A percentile compares a stretch with the other conserved stretches of the same genome.
Conservation (phyloP, 2,113 vertebrate genomes). For the Platichthys stellatus region DNA sequence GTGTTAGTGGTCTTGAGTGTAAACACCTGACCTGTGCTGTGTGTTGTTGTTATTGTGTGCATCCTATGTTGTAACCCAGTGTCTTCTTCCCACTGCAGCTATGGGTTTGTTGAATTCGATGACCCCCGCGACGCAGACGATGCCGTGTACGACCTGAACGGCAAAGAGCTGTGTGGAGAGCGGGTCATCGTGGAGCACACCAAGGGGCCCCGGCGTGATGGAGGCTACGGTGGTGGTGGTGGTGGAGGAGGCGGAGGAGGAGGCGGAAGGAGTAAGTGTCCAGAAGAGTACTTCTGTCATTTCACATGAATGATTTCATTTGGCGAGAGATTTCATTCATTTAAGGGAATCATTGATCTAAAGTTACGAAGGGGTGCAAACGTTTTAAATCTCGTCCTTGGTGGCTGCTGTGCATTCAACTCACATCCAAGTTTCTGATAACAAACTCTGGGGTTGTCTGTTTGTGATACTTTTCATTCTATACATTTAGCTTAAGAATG, state of each 20-base stretch:
- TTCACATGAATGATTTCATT: constrained; percentile 26
- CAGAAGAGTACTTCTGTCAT: not conserved
- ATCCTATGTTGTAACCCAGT: not conserved
- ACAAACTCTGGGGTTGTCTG: not conserved
- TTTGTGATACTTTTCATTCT: no score
- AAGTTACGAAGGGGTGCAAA: constrained; percentile 16
- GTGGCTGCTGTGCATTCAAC: constrained; percentile 73
- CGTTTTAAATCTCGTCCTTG: constrained; percentile 61
- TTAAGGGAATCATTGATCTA: constrained; percentile 34
- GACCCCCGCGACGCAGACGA: constrained; percentile 96
- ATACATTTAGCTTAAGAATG: no score
- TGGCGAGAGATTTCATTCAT: constrained; percentile 41
- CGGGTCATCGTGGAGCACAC: constrained; percentile 85
- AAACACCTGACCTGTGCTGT: no score
- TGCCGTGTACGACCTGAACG: constrained; percentile 96
- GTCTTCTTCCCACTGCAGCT: constrained; percentile 74
- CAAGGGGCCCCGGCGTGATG: constrained; percentile 88
- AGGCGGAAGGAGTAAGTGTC: constrained; percentile 89
- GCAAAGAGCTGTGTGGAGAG: constrained; percentile 96
- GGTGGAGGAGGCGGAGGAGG: no score
- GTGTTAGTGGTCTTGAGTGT: no score
- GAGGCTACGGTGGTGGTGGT: constrained; percentile 81
- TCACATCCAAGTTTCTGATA: not conserved
- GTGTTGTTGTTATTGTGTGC: no score
- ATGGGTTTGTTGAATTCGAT: constrained; percentile 98